Evolutionary conservation across 1,140 invertebrate species (phyloP).

Genomic region (Drosophila cardini): DNA sequence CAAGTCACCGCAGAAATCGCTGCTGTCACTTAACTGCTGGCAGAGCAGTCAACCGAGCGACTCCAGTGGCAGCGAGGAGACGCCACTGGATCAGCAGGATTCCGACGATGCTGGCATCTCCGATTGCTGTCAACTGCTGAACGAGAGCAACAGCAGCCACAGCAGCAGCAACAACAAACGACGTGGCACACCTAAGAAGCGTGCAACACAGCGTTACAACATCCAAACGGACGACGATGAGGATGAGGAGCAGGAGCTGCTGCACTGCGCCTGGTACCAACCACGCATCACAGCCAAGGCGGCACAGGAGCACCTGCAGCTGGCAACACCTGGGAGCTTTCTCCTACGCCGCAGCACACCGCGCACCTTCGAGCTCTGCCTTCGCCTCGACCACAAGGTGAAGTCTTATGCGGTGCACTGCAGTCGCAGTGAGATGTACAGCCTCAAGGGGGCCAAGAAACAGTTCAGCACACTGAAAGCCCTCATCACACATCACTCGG

Average conservation of each 20-base stretch:
- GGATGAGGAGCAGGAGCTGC: slow-evolving; percentile 58
- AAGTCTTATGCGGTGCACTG: slow-evolving; percentile 66
- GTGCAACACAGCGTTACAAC: slow-evolving; percentile 43
- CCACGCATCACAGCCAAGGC: slow-evolving; percentile 73
- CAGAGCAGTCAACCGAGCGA: slow-evolving; percentile 76
- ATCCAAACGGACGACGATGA: slow-evolving; percentile 51
- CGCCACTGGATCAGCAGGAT: slow-evolving; percentile 38
- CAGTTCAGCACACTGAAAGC: slow-evolving; percentile 95
- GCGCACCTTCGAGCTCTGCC: slow-evolving; percentile 58
- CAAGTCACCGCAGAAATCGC: slow-evolving; percentile 73
- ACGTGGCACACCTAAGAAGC: slow-evolving; percentile 49
- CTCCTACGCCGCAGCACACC: slow-evolving; percentile 71
- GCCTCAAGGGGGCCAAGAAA: slow-evolving; percentile 95
- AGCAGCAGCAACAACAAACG: slow-evolving; percentile 32
- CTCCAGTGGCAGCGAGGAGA: slow-evolving; percentile 57
- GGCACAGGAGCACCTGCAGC: slow-evolving; percentile 57
- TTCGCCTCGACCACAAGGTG: slow-evolving; percentile 68
- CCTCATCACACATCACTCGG: slow-evolving; percentile 96
- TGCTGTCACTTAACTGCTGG: slow-evolving; percentile 78
- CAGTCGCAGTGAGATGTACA: slow-evolving; percentile 67
- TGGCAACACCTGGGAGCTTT: slow-evolving; percentile 66
- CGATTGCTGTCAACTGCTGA: slow-evolving; percentile 75
- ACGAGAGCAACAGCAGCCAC: slow-evolving; percentile 47
- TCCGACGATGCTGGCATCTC: slow-evolving; percentile 76
- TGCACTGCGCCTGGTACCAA: slow-evolving; percentile 73